These are phyloP conservation scores for Eurystomus gularis DNA, from an alignment of 2,113 vertebrate species.

Conservation along the genomic window DNA sequence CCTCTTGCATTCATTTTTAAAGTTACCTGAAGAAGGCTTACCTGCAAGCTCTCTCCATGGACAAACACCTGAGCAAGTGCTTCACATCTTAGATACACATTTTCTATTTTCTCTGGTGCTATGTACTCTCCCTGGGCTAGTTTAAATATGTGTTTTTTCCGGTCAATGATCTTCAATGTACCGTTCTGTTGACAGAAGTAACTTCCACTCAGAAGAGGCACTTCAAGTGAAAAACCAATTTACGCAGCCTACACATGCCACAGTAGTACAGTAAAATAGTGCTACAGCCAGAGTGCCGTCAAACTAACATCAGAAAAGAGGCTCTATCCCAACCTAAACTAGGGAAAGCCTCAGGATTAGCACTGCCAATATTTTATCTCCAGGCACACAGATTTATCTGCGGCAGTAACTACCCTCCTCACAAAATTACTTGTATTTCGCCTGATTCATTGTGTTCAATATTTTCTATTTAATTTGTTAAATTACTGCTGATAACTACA, in stretches of 20 bases:
- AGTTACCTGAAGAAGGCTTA: conserved; percentile 42
- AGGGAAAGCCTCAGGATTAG: not conserved
- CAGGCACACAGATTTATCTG: not conserved
- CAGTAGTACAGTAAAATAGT: not conserved
- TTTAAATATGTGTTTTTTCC: conserved; percentile 98
- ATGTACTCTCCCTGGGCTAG: conserved; percentile 98
- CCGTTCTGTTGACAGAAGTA: conserved; percentile 83
- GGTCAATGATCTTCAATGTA: conserved; percentile 92
- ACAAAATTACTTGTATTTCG: not conserved
- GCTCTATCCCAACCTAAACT: not conserved
- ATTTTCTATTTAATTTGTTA: not conserved
- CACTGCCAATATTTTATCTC: not conserved
- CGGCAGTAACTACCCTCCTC: not conserved
- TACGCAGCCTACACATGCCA: not conserved
- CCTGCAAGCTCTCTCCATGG: conserved; percentile 94
- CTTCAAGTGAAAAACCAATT: not conserved
- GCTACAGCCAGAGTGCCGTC: not conserved
- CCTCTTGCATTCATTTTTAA: not conserved
- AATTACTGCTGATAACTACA: not conserved
- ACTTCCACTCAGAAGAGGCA: not conserved
- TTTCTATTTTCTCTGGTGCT: conserved; percentile 97
- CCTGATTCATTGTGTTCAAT: not conserved
- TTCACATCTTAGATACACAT: conserved; percentile 85
- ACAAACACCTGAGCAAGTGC: conserved; percentile 92
- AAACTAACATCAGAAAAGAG: not conserved